A percentile compares a stretch with the other conserved stretches of the same genome.
Conservation (phyloP, 2,888 invertebrate genomes). For the Falcaria lacertinaria region DNA sequence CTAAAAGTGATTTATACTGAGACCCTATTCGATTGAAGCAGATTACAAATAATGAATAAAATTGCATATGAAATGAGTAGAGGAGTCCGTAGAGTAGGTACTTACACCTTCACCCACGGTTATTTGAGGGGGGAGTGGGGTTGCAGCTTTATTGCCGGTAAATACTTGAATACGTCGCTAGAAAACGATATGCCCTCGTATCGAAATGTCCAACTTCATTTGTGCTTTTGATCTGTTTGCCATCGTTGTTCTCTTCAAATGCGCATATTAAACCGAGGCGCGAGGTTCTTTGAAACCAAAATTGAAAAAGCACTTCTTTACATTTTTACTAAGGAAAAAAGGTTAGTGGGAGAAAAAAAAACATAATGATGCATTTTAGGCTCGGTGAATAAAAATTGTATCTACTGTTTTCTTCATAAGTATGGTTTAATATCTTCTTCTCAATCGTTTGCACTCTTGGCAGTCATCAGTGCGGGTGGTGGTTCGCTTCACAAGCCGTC, state of each 20-base stretch:
- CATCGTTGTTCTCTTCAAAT: not conserved
- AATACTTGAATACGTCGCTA: constrained; percentile 42
- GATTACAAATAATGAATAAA: constrained; percentile 80
- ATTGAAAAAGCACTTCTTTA: too few relatives aligned
- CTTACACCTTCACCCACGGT: constrained; percentile 26
- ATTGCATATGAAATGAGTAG: constrained; percentile 78
- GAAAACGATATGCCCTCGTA: constrained; percentile 31
- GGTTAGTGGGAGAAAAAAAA: too few relatives aligned
- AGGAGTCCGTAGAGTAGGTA: constrained; percentile 65
- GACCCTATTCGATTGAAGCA: constrained; percentile 77
- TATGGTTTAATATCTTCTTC: too few relatives aligned
- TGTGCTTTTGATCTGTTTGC: constrained; percentile 36
- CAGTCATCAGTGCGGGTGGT: too few relatives aligned
- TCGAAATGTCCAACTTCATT: constrained; percentile 37
- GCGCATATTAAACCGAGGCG: not conserved
- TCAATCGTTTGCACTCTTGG: too few relatives aligned
- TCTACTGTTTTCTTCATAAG: too few relatives aligned
- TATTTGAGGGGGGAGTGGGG: constrained; percentile 56
- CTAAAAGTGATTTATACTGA: constrained; percentile 77
- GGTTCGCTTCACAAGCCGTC: too few relatives aligned
- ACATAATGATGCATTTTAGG: too few relatives aligned
- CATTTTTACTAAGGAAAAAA: too few relatives aligned
- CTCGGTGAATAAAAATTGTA: too few relatives aligned
- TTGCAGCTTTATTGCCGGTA: constrained; percentile 60
- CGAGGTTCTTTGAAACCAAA: not conserved